Evolutionary conservation across 2,113 vertebrate genomes (phyloP), one percentile per base, ranked within the genome.

Genomic region (Nipponia nippon): DNA sequence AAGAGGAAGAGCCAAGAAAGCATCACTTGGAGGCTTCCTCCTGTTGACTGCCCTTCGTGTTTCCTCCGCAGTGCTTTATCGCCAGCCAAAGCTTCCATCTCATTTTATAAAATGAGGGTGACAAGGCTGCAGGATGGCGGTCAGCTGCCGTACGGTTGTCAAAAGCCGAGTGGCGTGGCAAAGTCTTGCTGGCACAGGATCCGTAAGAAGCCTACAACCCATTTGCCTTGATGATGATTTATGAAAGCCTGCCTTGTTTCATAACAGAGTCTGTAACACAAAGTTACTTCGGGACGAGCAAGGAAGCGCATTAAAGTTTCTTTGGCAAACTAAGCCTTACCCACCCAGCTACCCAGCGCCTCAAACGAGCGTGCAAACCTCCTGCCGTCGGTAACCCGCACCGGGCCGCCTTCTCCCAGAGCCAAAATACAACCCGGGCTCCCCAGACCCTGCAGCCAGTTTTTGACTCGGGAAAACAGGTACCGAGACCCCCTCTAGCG

Each of bases 401-500:
- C 65, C 73, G 62, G 7, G 56, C 50, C 44, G 9, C 77, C 9
- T 32, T 4, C 73, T 22, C 49, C 30, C 25, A 9, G 9, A 46
- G 55, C 63, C 67, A 47, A 88, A 80, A 30, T 0, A 4, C 20
- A 53, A 4, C 52, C 8, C 27, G 13, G 6, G 2, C 53, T 89
- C 11, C 27, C 36, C 9, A 4, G 16, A 29, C 32, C 11, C 50
- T 29, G n/a, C 53, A 7, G 20, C 23, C 34, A 0, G 11, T n/a
- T 50, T 47, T 55, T 62, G 13, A 2, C 55, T 58, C 16, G 11
- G 70, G 44, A 96, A 97, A 93, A 56, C 29, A 78, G 87, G 73
- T 95, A 42, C 91, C 78, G 89, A 13, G 30, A 14, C 94, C 78
- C 91, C 95, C 94, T 96, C 93, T 95, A 95, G 96, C 78, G 96